These are phyloP conservation scores for Dipodomys ordii DNA, from an alignment of 2,113 vertebrate species.

Conservation along the genomic window DNA sequence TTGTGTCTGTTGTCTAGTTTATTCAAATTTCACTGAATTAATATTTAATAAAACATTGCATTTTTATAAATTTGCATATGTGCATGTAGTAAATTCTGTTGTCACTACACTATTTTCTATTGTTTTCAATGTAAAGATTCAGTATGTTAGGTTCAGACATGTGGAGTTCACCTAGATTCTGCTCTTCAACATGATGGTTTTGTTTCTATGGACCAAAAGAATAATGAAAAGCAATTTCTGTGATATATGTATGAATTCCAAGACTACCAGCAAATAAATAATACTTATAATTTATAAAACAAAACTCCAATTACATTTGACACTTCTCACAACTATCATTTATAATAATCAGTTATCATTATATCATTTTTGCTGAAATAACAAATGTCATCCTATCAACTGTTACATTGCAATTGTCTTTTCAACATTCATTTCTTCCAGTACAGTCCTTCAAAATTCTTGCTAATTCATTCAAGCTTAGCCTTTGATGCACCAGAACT, in stretches of 20 bases:
- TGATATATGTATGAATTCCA: too few relatives aligned
- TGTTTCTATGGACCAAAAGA: background rate
- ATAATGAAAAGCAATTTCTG: constrained; percentile 24
- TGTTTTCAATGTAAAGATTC: background rate
- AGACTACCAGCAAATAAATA: constrained; percentile 3
- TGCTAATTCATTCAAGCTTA: background rate
- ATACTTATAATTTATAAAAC: too few relatives aligned
- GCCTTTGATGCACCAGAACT: background rate
- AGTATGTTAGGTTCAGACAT: constrained; percentile 17
- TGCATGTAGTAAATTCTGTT: background rate
- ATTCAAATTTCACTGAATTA: background rate
- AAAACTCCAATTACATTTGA: background rate
- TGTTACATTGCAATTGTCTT: background rate
- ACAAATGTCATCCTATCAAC: background rate
- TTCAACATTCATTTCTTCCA: constrained; percentile 36
- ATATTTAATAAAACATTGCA: background rate
- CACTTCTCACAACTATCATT: background rate
- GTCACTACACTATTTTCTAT: background rate
- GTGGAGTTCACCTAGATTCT: background rate
- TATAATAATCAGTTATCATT: background rate
- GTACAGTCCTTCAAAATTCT: background rate
- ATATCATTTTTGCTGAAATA: background rate
- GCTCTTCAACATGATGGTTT: background rate
- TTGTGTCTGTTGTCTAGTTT: background rate
- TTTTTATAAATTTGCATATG: constrained; percentile 5